A percentile compares a stretch with the other conserved stretches of the same genome.
Conservation (phyloP, 2,113 vertebrate genomes). For the Hippocampus abdominalis region DNA sequence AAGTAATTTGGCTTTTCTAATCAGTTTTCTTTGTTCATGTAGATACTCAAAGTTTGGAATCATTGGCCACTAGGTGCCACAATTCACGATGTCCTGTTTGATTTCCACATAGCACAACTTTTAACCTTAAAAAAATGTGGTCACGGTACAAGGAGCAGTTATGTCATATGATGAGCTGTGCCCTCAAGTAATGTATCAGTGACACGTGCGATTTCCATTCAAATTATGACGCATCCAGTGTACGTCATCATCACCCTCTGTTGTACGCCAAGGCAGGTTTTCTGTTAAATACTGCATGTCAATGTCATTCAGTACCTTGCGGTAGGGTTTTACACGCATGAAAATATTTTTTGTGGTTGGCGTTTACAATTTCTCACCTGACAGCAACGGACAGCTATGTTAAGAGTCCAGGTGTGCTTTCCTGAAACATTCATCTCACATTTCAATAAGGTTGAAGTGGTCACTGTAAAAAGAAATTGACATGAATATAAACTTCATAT, state of each 20-base stretch:
- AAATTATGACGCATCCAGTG: neutral
- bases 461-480: neutral
- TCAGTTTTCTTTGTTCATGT: neutral
- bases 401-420: neutral
- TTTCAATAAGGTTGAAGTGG: neutral
- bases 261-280: neutral
- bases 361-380: too few species aligned
- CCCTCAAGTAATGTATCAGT: neutral
- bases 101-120: neutral
- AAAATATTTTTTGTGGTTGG: too few species aligned
- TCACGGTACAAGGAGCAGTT: neutral
- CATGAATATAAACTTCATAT: neutral
- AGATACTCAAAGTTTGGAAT: neutral
- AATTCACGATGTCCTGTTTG: neutral
- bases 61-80: neutral
- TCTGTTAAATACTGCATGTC: neutral
- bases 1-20: slow-evolving; percentile 3
- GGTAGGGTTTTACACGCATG: too few species aligned
- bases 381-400: too few species aligned
- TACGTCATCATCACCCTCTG: neutral
- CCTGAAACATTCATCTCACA: neutral
- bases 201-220: neutral
- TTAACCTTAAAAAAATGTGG: neutral
- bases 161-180: neutral
- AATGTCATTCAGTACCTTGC: neutral